Percentiles rank a stretch among this genome's conserved stretches.
Evolutionary conservation across 2,888 invertebrate genomes (phyloP).

Genomic region (Polylopha cassiicola): DNA sequence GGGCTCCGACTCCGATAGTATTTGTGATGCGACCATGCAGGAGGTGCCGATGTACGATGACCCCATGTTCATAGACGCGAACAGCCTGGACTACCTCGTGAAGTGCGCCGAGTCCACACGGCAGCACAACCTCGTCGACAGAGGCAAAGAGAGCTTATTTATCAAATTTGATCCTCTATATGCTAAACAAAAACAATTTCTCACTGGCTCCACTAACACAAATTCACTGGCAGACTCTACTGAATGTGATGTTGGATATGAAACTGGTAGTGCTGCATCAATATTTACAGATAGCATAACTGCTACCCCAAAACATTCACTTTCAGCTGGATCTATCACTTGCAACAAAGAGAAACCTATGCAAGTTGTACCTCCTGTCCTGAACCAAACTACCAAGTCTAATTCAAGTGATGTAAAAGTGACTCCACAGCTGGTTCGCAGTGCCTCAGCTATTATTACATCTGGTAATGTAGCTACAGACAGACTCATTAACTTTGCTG

Average conservation of each 20-base stretch:
- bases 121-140: slow-evolving; percentile 49
- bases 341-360: slow-evolving; percentile 56
- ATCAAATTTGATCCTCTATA: slow-evolving; percentile 80
- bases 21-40: slow-evolving; percentile 66
- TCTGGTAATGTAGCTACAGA: slow-evolving; percentile 63
- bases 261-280: slow-evolving; percentile 61
- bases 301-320: slow-evolving; percentile 45
- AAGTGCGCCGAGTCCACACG: slow-evolving; percentile 63
- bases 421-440: slow-evolving; percentile 57
- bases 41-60: slow-evolving; percentile 54
- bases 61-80: slow-evolving; percentile 75
- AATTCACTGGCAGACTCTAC: slow-evolving; percentile 42
- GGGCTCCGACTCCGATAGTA: slow-evolving; percentile 58
- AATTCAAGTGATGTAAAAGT: slow-evolving; percentile 32
- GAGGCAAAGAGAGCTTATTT: slow-evolving; percentile 80
- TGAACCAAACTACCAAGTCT: slow-evolving; percentile 42
- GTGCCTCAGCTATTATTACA: slow-evolving; percentile 64
- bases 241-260: slow-evolving; percentile 63
- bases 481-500: slow-evolving; percentile 59
- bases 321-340: slow-evolving; percentile 45
- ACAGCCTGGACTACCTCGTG: slow-evolving; percentile 74
- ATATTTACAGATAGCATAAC: slow-evolving; percentile 45
- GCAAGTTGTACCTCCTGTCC: slow-evolving; percentile 63
- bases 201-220: slow-evolving; percentile 32
- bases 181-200: slow-evolving; percentile 42